phyloP scores from a whole-genome alignment of 1,140 invertebrate species.

The Steinernema feltiae region DNA sequence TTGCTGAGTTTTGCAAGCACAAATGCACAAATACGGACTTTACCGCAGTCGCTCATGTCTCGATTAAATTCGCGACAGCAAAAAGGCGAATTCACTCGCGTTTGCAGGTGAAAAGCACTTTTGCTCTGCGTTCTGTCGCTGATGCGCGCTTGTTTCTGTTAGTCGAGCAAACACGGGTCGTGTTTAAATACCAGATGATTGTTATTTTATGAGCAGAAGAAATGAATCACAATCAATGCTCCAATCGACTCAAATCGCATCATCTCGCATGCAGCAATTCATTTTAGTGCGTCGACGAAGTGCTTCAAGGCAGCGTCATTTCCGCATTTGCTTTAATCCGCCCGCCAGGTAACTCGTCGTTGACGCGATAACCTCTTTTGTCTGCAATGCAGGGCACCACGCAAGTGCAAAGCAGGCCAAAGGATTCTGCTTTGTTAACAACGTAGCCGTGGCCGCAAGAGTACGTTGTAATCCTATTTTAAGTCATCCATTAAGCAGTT shows the following conservation, averaged over 20 bases:
- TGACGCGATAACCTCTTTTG: too few species aligned
- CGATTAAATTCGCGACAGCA: too few species aligned
- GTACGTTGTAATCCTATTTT: slow-evolving; percentile 69
- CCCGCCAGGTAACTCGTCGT: slow-evolving; percentile 85
- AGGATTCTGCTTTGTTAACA: slow-evolving; percentile 92
- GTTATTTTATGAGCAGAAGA: slow-evolving; percentile 2
- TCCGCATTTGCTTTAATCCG: slow-evolving; percentile 30
- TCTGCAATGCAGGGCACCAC: slow-evolving; percentile 81
- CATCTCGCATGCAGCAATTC: not conserved
- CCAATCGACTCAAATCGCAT: too few species aligned
- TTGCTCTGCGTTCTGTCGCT: not conserved
- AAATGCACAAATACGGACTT: too few species aligned
- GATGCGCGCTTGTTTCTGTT: not conserved
- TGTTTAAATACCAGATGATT: slow-evolving; percentile 2
- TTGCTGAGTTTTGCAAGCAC: too few species aligned
- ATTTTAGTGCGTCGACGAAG: slow-evolving; percentile 25
- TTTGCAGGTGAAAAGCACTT: too few species aligned
- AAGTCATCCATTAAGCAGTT: slow-evolving; percentile 75
- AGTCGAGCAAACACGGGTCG: not conserved
- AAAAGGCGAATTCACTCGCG: too few species aligned
- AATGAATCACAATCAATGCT: too few species aligned
- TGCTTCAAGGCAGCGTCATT: slow-evolving; percentile 16
- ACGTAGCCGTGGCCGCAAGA: slow-evolving; percentile 64
- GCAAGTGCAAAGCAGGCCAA: slow-evolving; percentile 67
- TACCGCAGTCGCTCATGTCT: too few species aligned